A percentile compares a stretch with the other conserved stretches of the same genome.
Conservation (phyloP, 2,797 vertebrate genomes). For the Phoebastria nigripes region DNA sequence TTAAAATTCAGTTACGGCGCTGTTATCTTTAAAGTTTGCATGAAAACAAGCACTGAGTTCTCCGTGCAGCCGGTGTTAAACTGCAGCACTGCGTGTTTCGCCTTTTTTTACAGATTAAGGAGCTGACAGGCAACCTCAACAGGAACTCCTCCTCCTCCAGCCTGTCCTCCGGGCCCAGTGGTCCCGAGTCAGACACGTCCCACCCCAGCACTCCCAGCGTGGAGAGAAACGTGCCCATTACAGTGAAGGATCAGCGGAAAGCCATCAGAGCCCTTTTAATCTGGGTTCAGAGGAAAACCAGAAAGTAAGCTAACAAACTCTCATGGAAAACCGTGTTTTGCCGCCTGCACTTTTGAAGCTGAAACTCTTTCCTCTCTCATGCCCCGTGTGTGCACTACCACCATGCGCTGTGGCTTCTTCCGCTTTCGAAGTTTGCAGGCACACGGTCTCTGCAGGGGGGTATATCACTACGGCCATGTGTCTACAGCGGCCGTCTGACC, state of each 20-base stretch:
- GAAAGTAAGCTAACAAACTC: conserved; percentile 84
- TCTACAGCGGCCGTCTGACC: not conserved
- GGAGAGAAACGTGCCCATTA: conserved; percentile 73
- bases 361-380: not conserved
- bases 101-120: conserved; percentile 86
- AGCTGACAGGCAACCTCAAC: conserved; percentile 93
- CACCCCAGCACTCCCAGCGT: conserved; percentile 82
- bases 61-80: not conserved
- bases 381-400: not conserved
- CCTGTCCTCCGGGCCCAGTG: conserved; percentile 88
- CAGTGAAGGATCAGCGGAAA: conserved; percentile 86
- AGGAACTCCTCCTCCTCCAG: conserved; percentile 90
- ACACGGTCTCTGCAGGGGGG: not conserved
- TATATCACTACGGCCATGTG: accelerated
- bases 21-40: not conserved
- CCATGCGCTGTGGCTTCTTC: not conserved
- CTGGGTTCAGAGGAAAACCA: conserved; percentile 94
- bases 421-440: not conserved
- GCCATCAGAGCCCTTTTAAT: conserved; percentile 90
- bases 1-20: not conserved
- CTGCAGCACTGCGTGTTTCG: not conserved
- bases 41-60: not conserved
- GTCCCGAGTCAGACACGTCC: conserved; percentile 87
- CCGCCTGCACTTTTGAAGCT: not conserved
- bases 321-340: not conserved